phyloP scores from a whole-genome alignment of 2,888 invertebrate species.

The Apotomis betuletana region DNA sequence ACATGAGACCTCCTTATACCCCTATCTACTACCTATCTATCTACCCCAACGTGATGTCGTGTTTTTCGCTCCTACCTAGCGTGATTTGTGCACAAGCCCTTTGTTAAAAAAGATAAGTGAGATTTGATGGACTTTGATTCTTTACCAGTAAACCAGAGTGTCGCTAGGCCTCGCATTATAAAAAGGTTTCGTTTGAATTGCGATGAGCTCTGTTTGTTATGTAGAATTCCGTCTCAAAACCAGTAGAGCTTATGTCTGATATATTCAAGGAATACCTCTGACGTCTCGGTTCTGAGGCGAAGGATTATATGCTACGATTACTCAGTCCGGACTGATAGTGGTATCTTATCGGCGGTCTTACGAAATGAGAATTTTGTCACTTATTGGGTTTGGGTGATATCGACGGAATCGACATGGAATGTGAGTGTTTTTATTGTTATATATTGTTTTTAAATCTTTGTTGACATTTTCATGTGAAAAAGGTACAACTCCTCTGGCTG shows the following conservation, averaged over 20 bases:
- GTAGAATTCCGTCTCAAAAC: background rate
- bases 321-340: slow-evolving; percentile 53
- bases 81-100: too few relatives aligned
- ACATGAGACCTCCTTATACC: too few relatives aligned
- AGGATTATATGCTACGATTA: slow-evolving; percentile 37
- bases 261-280: background rate
- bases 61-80: too few relatives aligned
- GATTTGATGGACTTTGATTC: too few relatives aligned
- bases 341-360: slow-evolving; percentile 66
- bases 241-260: background rate
- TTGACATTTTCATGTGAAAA: too few relatives aligned
- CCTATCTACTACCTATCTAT: too few relatives aligned
- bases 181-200: slow-evolving; percentile 40
- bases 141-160: background rate
- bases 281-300: background rate
- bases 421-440: slow-evolving; percentile 55
- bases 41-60: too few relatives aligned
- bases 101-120: too few relatives aligned
- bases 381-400: slow-evolving; percentile 55
- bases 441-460: slow-evolving; percentile 36
- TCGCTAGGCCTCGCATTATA: background rate
- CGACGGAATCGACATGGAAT: slow-evolving; percentile 60
- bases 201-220: slow-evolving; percentile 40
- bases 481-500: too few relatives aligned
- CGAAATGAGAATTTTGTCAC: slow-evolving; percentile 58